phyloP scores from a whole-genome alignment of 2,888 invertebrate species.

The Chloromyia formosa region DNA sequence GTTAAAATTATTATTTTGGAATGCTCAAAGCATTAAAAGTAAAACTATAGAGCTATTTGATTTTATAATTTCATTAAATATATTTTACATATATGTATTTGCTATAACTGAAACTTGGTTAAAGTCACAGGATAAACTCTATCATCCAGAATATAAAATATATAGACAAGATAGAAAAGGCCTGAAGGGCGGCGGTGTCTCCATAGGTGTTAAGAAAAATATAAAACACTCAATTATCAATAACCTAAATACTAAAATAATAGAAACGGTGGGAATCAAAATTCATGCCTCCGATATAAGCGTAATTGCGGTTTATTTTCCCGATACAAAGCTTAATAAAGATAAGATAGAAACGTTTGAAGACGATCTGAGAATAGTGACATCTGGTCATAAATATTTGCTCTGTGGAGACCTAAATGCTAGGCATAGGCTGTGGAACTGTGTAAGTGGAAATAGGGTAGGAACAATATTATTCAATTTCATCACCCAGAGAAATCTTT shows the following conservation, averaged over 20 bases:
- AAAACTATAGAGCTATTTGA: neutral
- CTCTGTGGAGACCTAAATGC: neutral
- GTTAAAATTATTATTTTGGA: neutral
- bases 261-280: neutral
- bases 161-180: neutral
- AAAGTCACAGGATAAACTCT: neutral
- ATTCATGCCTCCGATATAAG: neutral
- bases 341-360: neutral
- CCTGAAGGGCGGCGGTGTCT: neutral
- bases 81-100: neutral
- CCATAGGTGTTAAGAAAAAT: neutral
- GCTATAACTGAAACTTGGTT: neutral
- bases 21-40: neutral
- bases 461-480: neutral
- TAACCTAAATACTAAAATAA: neutral
- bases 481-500: neutral
- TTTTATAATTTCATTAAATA: neutral
- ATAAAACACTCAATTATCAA: neutral
- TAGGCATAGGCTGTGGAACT: neutral
- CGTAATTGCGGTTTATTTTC: neutral
- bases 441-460: neutral
- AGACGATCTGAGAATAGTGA: neutral
- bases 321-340: neutral
- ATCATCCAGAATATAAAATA: neutral
- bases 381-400: neutral